phyloP scores from a whole-genome alignment of 1,140 invertebrate species.

The Euglossa dilemma region DNA sequence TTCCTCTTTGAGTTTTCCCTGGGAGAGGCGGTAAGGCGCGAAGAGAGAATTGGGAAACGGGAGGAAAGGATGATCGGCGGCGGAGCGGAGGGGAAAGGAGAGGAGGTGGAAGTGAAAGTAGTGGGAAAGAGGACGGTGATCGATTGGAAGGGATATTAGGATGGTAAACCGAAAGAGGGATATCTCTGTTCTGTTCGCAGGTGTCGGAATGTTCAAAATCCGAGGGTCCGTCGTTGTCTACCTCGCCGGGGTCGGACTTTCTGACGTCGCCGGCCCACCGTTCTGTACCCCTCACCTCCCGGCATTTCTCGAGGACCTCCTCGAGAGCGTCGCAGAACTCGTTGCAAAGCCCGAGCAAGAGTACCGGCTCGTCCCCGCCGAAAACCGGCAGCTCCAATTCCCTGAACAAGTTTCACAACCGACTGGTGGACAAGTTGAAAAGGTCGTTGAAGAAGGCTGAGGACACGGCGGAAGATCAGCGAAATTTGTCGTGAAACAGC shows the following conservation, averaged over 20 bases:
- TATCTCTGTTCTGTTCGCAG: slow-evolving; percentile 70
- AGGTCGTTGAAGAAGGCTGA: slow-evolving; percentile 87
- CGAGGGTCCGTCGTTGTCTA: slow-evolving; percentile 88
- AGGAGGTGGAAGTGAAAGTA: slow-evolving; percentile 6
- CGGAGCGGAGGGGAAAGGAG: neutral
- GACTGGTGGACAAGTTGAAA: slow-evolving; percentile 92
- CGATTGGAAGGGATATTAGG: too few relatives aligned
- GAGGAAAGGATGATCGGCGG: too few relatives aligned
- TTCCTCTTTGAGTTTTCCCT: neutral
- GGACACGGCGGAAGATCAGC: slow-evolving; percentile 83
- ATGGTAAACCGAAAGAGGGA: neutral
- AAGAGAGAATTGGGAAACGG: too few relatives aligned
- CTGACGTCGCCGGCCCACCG: slow-evolving; percentile 85
- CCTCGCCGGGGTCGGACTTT: slow-evolving; percentile 88
- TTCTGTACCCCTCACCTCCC: slow-evolving; percentile 85
- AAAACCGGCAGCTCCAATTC: slow-evolving; percentile 85
- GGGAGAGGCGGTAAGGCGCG: too few relatives aligned
- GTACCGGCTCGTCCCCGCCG: slow-evolving; percentile 84
- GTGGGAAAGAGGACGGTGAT: neutral
- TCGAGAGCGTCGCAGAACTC: slow-evolving; percentile 85
- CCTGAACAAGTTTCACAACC: slow-evolving; percentile 92
- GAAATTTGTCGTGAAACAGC: slow-evolving; percentile 81
- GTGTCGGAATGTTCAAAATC: slow-evolving; percentile 90
- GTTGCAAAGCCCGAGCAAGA: slow-evolving; percentile 85
- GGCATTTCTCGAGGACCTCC: slow-evolving; percentile 85